A percentile compares a stretch with the other conserved stretches of the same genome.
Evolutionary conservation across 2,797 vertebrate species (phyloP).

Genomic region (Poeciliopsis gracilis): DNA sequence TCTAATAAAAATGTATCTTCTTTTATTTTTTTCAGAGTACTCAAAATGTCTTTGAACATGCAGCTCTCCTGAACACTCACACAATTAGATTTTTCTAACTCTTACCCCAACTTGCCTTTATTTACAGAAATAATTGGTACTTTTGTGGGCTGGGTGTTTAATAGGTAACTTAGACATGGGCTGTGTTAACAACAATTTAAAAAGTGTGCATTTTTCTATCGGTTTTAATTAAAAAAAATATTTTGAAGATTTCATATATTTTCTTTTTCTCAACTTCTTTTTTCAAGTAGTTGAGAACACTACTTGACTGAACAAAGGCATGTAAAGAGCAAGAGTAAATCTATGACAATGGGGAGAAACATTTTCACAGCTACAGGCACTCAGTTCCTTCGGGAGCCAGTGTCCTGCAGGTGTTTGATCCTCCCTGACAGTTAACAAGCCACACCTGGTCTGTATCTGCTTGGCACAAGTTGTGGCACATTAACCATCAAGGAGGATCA

Average conservation of each 20-base stretch:
- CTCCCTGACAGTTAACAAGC: conserved; percentile 35
- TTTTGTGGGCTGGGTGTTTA: not conserved
- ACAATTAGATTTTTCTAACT: no score
- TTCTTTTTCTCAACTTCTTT: not conserved
- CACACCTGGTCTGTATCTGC: conserved; percentile 30
- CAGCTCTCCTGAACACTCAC: no score
- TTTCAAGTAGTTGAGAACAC: not conserved
- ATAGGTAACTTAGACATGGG: not conserved
- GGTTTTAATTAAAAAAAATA: not conserved
- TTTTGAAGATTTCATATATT: not conserved
- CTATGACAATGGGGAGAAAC: not conserved
- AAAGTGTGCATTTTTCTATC: not conserved
- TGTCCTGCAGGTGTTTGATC: conserved; percentile 42
- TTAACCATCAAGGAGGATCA: conserved; percentile 49
- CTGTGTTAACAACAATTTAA: not conserved
- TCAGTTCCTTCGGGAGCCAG: not conserved
- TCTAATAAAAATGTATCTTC: not conserved
- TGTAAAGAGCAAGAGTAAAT: not conserved
- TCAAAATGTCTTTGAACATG: not conserved
- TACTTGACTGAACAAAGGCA: conserved; percentile 1
- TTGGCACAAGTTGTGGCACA: conserved; percentile 20
- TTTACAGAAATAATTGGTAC: no score
- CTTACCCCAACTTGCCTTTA: no score
- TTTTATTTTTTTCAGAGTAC: not conserved
- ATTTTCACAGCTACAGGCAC: not conserved